These are phyloP conservation scores for Callinectes sapidus DNA, from an alignment of 2,888 invertebrate species.

Conservation along the genomic window DNA sequence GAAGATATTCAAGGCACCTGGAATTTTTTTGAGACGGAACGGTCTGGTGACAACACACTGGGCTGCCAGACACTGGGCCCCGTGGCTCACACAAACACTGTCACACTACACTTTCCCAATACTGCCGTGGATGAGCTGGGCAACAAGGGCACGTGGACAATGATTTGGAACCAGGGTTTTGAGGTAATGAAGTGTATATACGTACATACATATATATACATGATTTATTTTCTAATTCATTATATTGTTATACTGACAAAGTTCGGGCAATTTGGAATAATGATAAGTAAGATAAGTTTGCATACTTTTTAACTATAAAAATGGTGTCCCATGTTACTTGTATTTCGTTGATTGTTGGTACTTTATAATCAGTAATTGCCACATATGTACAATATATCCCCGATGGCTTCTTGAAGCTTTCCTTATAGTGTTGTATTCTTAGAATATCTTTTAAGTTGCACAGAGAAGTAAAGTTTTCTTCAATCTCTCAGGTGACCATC, in stretches of 20 bases:
- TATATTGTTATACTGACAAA: neutral
- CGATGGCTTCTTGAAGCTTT: too few species aligned
- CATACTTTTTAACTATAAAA: too few species aligned
- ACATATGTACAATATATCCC: too few species aligned
- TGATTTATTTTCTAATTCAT: neutral
- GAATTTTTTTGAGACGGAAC: constrained; percentile 74
- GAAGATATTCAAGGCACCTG: constrained; percentile 74
- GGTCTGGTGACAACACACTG: constrained; percentile 70
- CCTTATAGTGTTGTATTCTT: too few species aligned
- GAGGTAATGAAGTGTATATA: constrained; percentile 37
- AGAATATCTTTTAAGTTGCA: too few species aligned
- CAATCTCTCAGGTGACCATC: constrained; percentile 71
- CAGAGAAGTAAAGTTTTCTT: too few species aligned
- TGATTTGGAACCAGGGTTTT: constrained; percentile 78
- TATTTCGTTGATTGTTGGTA: too few species aligned
- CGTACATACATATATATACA: neutral
- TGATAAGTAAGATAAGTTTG: too few species aligned
- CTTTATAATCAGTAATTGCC: too few species aligned
- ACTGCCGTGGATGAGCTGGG: constrained; percentile 76
- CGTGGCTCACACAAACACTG: constrained; percentile 49
- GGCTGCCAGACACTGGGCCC: constrained; percentile 67
- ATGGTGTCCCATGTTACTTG: too few species aligned
- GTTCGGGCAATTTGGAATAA: neutral
- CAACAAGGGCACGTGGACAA: constrained; percentile 78
- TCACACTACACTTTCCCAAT: constrained; percentile 75